Conservation (phyloP, 2,797 vertebrate genomes). For the Liparis tanakae region DNA sequence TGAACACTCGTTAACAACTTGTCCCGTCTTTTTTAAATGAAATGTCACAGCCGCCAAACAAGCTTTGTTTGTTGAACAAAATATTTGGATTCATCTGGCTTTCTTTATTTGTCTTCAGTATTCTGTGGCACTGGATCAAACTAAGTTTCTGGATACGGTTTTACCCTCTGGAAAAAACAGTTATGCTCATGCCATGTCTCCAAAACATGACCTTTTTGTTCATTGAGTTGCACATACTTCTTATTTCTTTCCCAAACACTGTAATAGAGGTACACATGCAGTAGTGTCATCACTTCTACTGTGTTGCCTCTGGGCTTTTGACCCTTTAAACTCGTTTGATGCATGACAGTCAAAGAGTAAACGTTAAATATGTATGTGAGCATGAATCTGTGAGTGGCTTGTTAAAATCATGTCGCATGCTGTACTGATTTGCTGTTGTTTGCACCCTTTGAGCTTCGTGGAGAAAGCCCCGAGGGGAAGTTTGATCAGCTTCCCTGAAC, state of each 20-base stretch:
- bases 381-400: neutral
- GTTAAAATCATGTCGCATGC: constrained; percentile 37
- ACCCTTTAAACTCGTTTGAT: neutral
- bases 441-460: constrained; percentile 62
- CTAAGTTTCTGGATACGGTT: constrained; percentile 45
- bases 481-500: constrained; percentile 56
- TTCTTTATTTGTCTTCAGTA: constrained; percentile 42
- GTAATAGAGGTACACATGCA: neutral
- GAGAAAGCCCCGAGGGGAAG: constrained; percentile 59
- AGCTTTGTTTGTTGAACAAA: constrained; percentile 41
- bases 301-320: neutral
- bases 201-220: constrained; percentile 3
- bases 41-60: constrained; percentile 10
- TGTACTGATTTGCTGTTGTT: constrained; percentile 55
- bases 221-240: neutral
- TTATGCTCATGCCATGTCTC: neutral
- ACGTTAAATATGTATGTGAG: constrained; percentile 1
- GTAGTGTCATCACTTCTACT: neutral
- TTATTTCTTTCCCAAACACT: constrained; percentile 11
- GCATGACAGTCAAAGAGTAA: neutral
- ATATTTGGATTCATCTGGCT: constrained; percentile 34
- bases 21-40: neutral
- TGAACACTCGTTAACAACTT: neutral
- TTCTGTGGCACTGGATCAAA: constrained; percentile 55
- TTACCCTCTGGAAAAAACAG: constrained; percentile 52